Evolutionary conservation across 1,140 invertebrate species (phyloP).

Genomic region (Drosophila albomicans): DNA sequence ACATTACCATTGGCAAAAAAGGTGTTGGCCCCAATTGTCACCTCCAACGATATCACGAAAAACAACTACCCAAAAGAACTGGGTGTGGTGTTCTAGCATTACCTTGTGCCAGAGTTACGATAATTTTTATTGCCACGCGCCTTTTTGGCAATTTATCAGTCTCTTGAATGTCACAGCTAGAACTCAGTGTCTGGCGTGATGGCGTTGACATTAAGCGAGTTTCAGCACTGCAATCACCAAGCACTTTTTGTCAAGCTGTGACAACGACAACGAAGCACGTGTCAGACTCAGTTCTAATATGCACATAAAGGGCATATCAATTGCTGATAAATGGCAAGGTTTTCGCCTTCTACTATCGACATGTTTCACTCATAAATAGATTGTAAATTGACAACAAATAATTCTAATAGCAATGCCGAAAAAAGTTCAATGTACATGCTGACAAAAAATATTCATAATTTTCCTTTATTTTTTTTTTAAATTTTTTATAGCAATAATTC

Average conservation of each 20-base stretch:
- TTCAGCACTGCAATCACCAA: slow-evolving; percentile 57
- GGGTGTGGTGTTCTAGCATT: slow-evolving; percentile 74
- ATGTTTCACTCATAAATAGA: too few species aligned
- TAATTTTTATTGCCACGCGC: slow-evolving; percentile 73
- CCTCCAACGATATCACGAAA: slow-evolving; percentile 68
- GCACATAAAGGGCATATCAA: slow-evolving; percentile 13
- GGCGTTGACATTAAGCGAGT: slow-evolving; percentile 70
- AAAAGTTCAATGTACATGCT: slow-evolving; percentile 52
- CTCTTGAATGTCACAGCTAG: slow-evolving; percentile 71
- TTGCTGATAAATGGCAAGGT: slow-evolving; percentile 9
- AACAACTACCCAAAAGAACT: slow-evolving; percentile 45
- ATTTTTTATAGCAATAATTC: slow-evolving; percentile 50
- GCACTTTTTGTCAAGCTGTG: slow-evolving; percentile 46
- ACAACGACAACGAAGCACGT: slow-evolving; percentile 31
- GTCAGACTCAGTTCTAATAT: slow-evolving; percentile 1
- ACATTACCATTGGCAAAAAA: slow-evolving; percentile 72
- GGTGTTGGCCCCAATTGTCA: slow-evolving; percentile 81
- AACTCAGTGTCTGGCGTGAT: slow-evolving; percentile 44
- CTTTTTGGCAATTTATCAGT: slow-evolving; percentile 68
- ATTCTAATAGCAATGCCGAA: slow-evolving; percentile 21
- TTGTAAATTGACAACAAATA: background rate
- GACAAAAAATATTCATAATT: slow-evolving; percentile 37
- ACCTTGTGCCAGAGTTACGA: slow-evolving; percentile 52
- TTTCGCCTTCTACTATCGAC: background rate
- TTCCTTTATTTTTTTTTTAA: slow-evolving; percentile 15